These are phyloP conservation scores for Esperia sulphurella DNA, from an alignment of 2,888 invertebrate species.

Conservation along the genomic window DNA sequence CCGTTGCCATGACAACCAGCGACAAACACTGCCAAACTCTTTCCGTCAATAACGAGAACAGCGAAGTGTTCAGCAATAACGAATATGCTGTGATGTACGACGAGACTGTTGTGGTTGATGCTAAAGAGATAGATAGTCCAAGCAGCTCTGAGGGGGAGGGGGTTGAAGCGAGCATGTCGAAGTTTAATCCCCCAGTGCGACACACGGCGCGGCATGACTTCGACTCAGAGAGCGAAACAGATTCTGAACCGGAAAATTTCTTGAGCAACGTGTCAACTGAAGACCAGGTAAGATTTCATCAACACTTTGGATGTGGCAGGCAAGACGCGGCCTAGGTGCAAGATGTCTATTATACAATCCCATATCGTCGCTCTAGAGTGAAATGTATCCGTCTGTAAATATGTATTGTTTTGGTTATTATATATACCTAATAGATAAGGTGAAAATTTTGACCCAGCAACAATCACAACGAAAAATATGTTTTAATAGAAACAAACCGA, in stretches of 20 bases:
- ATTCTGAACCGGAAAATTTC: conserved; percentile 57
- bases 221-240: conserved; percentile 65
- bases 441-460: no score
- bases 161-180: conserved; percentile 56
- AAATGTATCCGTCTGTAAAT: no score
- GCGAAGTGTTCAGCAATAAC: conserved; percentile 10
- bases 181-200: conserved; percentile 66
- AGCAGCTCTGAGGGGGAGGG: conserved; percentile 48
- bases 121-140: conserved; percentile 77
- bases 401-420: no score
- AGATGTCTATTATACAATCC: no score
- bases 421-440: no score
- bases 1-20: conserved; percentile 63
- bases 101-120: conserved; percentile 79
- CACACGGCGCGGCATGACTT: conserved; percentile 67
- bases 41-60: conserved; percentile 31
- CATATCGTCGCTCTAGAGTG: no score
- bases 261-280: conserved; percentile 45
- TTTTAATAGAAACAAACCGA: no score
- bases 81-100: conserved; percentile 72
- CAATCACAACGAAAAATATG: no score
- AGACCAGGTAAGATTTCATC: conserved; percentile 55
- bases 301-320: no score
- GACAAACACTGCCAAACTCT: conserved; percentile 74
- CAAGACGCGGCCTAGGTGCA: no score